A percentile compares a stretch with the other conserved stretches of the same genome.
phyloP scores from a whole-genome alignment of 1,140 invertebrate genomes.

The Orchestia grillus region DNA sequence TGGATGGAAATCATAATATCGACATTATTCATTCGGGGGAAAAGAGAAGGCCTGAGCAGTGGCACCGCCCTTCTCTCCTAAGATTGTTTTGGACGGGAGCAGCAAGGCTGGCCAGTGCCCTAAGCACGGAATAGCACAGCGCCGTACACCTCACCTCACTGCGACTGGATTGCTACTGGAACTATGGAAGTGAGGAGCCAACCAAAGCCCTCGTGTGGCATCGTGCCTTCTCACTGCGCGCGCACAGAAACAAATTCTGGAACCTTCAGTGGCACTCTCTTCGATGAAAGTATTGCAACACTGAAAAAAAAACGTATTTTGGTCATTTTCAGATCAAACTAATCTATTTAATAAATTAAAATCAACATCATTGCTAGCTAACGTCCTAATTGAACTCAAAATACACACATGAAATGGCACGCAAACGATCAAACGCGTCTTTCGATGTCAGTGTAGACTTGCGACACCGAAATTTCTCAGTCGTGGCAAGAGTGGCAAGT shows the following conservation, averaged over 20 bases:
- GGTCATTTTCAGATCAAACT: neutral
- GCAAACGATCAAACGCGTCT: neutral
- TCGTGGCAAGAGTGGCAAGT: neutral
- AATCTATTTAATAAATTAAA: neutral
- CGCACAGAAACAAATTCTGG: slow-evolving; percentile 7
- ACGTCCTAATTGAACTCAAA: neutral
- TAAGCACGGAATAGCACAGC: neutral
- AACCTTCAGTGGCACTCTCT: neutral
- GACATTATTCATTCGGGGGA: neutral
- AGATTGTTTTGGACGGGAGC: neutral
- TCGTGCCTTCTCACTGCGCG: neutral
- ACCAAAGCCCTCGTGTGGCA: neutral
- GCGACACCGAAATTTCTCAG: neutral
- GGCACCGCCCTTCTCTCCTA: neutral
- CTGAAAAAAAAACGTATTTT: neutral
- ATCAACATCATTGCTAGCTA: neutral
- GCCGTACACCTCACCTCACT: neutral
- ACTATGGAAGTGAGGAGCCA: neutral
- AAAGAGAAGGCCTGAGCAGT: neutral
- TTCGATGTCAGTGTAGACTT: neutral
- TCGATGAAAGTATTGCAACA: neutral
- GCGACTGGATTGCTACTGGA: neutral
- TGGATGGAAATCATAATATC: neutral
- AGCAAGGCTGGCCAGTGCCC: neutral
- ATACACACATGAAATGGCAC: neutral